Evolutionary conservation across 2,113 vertebrate species (phyloP).

Genomic region (Cyanoliseus patagonus): DNA sequence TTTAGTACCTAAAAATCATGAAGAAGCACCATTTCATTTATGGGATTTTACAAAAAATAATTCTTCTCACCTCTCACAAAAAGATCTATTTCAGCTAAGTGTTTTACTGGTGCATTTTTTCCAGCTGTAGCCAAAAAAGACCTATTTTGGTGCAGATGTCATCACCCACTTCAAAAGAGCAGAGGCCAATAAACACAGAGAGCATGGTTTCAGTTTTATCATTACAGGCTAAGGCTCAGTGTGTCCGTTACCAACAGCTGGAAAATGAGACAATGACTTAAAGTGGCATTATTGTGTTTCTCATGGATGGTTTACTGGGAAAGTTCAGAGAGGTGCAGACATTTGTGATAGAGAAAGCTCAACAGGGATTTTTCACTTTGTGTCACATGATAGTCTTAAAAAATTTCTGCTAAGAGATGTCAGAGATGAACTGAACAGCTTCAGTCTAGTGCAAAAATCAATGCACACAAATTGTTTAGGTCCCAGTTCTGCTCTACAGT

Average conservation of each 20-base stretch:
- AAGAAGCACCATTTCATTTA: not conserved
- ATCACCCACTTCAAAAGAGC: not conserved
- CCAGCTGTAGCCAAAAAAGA: not conserved
- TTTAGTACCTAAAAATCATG: not conserved
- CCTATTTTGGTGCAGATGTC: not conserved
- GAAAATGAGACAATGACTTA: not conserved
- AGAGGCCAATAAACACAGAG: not conserved
- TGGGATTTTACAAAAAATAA: not conserved
- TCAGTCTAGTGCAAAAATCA: slow-evolving; percentile 3
- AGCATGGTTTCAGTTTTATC: not conserved
- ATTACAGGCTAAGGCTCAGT: not conserved
- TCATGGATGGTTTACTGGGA: slow-evolving; percentile 9
- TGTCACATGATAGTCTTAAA: not conserved
- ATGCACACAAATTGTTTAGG: not conserved
- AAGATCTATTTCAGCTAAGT: not conserved
- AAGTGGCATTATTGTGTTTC: slow-evolving; percentile 16
- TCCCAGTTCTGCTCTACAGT: not conserved
- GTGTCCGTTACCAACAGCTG: not conserved
- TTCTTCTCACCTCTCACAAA: not conserved
- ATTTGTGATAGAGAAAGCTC: not conserved
- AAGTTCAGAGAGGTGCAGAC: slow-evolving; percentile 4
- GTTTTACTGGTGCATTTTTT: not conserved
- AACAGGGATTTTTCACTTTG: not conserved
- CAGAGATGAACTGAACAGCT: not conserved
- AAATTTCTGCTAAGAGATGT: not conserved